Evolutionary conservation across 2,888 invertebrate species (phyloP), one percentile per base, ranked within the genome.

Genomic region (Anodontia alba): DNA sequence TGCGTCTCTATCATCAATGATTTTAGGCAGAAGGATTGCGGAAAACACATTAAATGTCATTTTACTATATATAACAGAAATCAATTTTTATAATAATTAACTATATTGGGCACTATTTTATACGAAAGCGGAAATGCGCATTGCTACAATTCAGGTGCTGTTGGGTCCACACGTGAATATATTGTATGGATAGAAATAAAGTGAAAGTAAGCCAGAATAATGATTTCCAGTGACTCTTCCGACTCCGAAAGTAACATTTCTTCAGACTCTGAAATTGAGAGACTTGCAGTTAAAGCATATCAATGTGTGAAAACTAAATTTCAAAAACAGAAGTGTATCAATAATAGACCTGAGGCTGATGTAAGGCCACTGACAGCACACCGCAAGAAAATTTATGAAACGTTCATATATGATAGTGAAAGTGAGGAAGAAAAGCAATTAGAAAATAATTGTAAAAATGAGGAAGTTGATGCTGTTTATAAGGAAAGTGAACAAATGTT

Each of bases 131-230:
- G 54, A 54, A 26, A n/a, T 54, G 26, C 54, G 54, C 54, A 54
- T 8, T 7, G 2, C 23, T 54, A 26, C 54, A 26, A 49, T 23
- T 54, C 36, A 36, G 71, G 51, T 78, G 81, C 73, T 71, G 66
- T 77, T 77, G 8, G 81, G 81, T 75, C 73, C 36, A 81, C 81
- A 81, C 77, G 81, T 81, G 81, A 68, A 78, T 33, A n/a, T n/a
- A n/a, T n/a, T n/a, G n/a, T n/a, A n/a, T n/a, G n/a, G n/a, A n/a
- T n/a, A n/a, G n/a, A n/a, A n/a, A n/a, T n/a, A n/a, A n/a, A n/a
- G n/a, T 20, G 31, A 62, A 31, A 62, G 57, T 57, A 38, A n/a
- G n/a, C n/a, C 51, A 51, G 2, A 26, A 54, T 12, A 8, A 62
- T 62, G 62, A 33, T 10, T 72, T 38, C 51, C 8, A 20, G 31